Conservation (phyloP, 53 echinoderm and acorn worm species). For the Zoroaster sp. region DNA sequence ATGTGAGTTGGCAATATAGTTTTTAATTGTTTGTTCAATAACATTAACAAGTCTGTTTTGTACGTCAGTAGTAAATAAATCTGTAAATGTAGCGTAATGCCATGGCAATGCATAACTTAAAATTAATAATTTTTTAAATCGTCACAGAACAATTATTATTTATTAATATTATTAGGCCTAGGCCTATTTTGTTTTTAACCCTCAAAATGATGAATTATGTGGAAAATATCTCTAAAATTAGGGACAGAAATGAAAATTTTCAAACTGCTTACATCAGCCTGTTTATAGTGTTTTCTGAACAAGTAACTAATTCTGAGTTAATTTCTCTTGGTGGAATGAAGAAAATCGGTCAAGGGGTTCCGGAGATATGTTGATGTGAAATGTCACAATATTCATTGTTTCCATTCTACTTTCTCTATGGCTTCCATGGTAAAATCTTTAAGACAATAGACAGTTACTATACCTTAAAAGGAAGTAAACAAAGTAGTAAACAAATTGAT, state of each 20-base stretch:
- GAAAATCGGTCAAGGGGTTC: not conserved
- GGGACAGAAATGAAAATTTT: not conserved
- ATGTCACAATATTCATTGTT: not conserved
- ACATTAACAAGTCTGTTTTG: not conserved
- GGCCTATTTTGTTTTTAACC: too few relatives aligned
- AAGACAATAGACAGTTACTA: too few relatives aligned
- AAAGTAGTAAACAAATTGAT: not conserved
- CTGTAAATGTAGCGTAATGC: not conserved
- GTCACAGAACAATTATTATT: not conserved
- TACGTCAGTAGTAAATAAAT: not conserved
- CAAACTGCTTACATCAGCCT: not conserved
- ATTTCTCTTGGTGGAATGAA: not conserved
- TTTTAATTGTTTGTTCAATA: not conserved
- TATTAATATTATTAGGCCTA: too few relatives aligned
- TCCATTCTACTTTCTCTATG: not conserved
- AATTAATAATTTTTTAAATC: not conserved
- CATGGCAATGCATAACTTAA: not conserved
- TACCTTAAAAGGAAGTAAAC: too few relatives aligned
- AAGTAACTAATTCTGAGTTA: not conserved
- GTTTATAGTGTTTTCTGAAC: not conserved
- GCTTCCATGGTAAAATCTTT: too few relatives aligned
- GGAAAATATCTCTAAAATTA: too few relatives aligned
- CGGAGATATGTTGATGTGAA: not conserved
- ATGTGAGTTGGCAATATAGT: slow-evolving; percentile 18
- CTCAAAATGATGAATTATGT: too few relatives aligned